Evolutionary conservation across 1,140 invertebrate genomes (phyloP).

Genomic region (Harlomillsia oculata): DNA sequence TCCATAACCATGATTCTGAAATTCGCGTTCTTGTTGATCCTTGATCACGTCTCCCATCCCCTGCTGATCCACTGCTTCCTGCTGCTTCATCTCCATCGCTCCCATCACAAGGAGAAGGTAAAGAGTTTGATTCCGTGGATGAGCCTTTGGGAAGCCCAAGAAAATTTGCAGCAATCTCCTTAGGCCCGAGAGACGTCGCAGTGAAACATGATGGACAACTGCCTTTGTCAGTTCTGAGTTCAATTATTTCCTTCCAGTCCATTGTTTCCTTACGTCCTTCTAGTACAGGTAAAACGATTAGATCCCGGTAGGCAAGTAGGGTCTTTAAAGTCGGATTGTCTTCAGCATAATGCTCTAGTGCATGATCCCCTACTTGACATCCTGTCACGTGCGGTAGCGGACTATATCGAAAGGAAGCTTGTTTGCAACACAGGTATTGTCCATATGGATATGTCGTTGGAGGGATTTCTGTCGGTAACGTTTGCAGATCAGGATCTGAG

Average conservation of each 20-base stretch:
- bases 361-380: conserved; percentile 55
- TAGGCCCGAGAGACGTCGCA: too few relatives aligned
- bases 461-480: too few relatives aligned
- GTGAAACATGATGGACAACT: background rate
- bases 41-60: too few relatives aligned
- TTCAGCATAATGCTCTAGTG: conserved; percentile 46
- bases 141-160: too few relatives aligned
- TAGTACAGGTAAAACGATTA: conserved; percentile 40
- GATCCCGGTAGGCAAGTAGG: conserved; percentile 50
- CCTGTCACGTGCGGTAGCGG: conserved; percentile 36
- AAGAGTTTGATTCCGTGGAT: too few relatives aligned
- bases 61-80: too few relatives aligned
- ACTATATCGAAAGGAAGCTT: background rate
- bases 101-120: too few relatives aligned
- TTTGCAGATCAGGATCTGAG: too few relatives aligned
- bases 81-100: too few relatives aligned
- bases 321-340: conserved; percentile 47
- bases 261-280: background rate
- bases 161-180: too few relatives aligned
- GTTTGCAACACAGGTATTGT: conserved; percentile 16
- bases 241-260: conserved; percentile 15
- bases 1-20: conserved; percentile 47
- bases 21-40: too few relatives aligned
- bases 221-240: conserved; percentile 7
- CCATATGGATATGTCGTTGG: background rate